Conservation (phyloP, 2,113 vertebrate species). For the Pleuronectes platessa region DNA sequence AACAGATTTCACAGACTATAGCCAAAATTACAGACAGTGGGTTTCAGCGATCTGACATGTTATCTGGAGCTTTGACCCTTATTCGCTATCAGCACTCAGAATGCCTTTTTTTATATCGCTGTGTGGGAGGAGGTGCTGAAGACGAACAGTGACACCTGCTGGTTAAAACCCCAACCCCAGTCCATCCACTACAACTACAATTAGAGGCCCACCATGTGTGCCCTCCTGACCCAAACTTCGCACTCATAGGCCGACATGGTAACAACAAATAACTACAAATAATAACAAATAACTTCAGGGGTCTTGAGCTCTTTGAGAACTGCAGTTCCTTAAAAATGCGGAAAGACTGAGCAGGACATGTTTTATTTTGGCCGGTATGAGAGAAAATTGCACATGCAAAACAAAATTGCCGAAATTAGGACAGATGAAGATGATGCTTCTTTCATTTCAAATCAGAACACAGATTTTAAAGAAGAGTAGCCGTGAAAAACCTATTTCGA, state of each 20-base stretch:
- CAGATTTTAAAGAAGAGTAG: neutral
- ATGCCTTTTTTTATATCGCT: neutral
- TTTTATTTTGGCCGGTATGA: neutral
- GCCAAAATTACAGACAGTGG: conserved; percentile 52
- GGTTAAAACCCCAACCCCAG: conserved; percentile 6
- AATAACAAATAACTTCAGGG: neutral
- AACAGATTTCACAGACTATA: too few species aligned
- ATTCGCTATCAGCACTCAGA: conserved; percentile 16
- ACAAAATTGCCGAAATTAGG: neutral
- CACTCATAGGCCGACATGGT: neutral
- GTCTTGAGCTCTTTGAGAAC: neutral
- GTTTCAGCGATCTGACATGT: conserved; percentile 58
- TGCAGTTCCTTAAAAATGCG: too few species aligned
- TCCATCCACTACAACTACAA: neutral
- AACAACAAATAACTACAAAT: neutral
- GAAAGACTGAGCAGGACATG: neutral
- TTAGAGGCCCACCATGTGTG: neutral
- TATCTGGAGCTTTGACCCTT: conserved; percentile 27
- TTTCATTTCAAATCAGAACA: neutral
- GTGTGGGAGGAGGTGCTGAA: conserved; percentile 19
- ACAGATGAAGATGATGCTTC: neutral
- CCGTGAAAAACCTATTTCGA: neutral
- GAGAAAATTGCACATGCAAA: neutral
- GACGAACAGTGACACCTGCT: conserved; percentile 76
- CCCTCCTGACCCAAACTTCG: neutral